A percentile compares a stretch with the other conserved stretches of the same genome.
phyloP scores from a whole-genome alignment of 2,797 vertebrate species.

The Lindbergichthys nudifrons region DNA sequence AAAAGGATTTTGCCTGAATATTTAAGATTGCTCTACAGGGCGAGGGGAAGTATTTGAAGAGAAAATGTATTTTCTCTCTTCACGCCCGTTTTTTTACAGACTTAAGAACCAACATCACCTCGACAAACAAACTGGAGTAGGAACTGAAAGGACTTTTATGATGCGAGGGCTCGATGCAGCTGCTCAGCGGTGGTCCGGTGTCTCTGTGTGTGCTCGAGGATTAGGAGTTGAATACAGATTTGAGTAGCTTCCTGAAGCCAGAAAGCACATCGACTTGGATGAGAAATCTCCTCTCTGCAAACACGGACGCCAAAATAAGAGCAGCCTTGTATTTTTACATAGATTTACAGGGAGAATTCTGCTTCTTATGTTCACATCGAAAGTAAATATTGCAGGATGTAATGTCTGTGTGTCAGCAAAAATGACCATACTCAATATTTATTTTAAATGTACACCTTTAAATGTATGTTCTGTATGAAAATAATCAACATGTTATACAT shows the following conservation, averaged over 20 bases:
- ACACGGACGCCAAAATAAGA: slow-evolving; percentile 5
- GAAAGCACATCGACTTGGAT: slow-evolving; percentile 59
- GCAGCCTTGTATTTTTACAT: neutral
- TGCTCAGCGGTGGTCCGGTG: slow-evolving; percentile 50
- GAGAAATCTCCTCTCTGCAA: slow-evolving; percentile 26
- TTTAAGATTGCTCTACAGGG: slow-evolving; percentile 57
- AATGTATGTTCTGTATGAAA: too few relatives aligned
- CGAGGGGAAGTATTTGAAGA: slow-evolving; percentile 28
- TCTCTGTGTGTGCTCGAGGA: slow-evolving; percentile 57
- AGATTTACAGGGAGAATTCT: neutral
- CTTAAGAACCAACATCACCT: slow-evolving; percentile 18
- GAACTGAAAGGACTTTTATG: slow-evolving; percentile 63
- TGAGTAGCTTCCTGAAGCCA: slow-evolving; percentile 48
- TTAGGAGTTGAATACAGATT: slow-evolving; percentile 72
- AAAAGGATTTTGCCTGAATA: slow-evolving; percentile 60
- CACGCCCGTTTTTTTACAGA: slow-evolving; percentile 1
- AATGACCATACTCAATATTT: too few relatives aligned
- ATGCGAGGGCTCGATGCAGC: slow-evolving; percentile 59
- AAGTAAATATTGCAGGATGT: slow-evolving; percentile 24
- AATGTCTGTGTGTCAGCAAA: slow-evolving; percentile 12
- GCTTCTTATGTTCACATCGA: neutral
- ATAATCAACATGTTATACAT: too few relatives aligned
- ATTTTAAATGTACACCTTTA: too few relatives aligned
- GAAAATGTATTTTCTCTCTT: slow-evolving; percentile 8
- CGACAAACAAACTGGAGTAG: slow-evolving; percentile 44